These are phyloP conservation scores for Rutilus rutilus DNA, from an alignment of 2,113 vertebrate species.

Conservation along the genomic window DNA sequence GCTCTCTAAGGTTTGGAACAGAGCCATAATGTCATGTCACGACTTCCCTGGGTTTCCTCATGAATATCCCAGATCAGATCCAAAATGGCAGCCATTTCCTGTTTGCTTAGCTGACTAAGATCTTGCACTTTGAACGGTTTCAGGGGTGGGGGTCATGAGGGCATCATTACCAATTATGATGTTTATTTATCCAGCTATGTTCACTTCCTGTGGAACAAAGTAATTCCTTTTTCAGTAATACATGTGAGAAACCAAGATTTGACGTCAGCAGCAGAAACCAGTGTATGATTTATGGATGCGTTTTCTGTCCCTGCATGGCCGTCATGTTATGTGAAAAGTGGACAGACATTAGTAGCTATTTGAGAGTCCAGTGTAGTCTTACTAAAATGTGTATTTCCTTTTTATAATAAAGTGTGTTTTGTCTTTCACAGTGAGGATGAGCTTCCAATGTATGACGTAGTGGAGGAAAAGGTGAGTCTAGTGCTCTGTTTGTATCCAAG, in stretches of 20 bases:
- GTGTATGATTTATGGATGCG: not conserved
- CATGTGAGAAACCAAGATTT: constrained; percentile 20
- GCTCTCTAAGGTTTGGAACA: constrained; percentile 12
- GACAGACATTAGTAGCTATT: not conserved
- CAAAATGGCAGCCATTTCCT: constrained; percentile 63
- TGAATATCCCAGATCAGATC: constrained; percentile 21
- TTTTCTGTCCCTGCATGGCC: not conserved
- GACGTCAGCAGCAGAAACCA: constrained; percentile 30
- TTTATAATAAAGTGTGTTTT: not conserved
- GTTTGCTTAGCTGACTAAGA: constrained; percentile 62
- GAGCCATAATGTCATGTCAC: not conserved
- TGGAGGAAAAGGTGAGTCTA: constrained; percentile 77
- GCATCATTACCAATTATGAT: constrained; percentile 18
- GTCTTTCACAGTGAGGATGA: constrained; percentile 68
- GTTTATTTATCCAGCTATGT: constrained; percentile 39
- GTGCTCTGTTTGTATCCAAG: not conserved
- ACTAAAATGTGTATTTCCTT: not conserved
- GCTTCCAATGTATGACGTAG: constrained; percentile 74
- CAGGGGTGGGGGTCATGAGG: constrained; percentile 22
- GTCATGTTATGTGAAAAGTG: not conserved
- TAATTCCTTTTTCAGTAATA: constrained; percentile 39
- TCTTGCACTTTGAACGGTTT: constrained; percentile 47
- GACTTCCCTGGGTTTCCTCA: not conserved
- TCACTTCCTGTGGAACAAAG: constrained; percentile 55
- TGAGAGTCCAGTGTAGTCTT: not conserved